Evolutionary conservation across 2,113 vertebrate species (phyloP).

Genomic region (Zapornia atra): DNA sequence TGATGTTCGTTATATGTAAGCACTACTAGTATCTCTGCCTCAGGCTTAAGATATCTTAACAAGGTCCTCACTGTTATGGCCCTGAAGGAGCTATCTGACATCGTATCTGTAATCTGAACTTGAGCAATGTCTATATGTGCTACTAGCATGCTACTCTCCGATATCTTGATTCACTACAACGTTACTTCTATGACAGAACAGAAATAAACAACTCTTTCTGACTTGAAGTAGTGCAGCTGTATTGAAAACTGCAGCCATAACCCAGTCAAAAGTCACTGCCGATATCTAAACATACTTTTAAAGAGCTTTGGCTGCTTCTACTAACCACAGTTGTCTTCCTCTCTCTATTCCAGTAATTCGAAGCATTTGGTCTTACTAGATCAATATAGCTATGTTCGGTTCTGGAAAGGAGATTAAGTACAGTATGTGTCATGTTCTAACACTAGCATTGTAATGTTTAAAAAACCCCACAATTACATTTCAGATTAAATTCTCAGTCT

Average conservation of each 20-base stretch:
- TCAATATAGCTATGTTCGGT: constrained; percentile 62
- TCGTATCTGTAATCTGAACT: background rate
- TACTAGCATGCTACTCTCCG: background rate
- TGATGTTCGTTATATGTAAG: background rate
- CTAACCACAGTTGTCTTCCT: constrained; percentile 63
- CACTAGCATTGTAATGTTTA: background rate
- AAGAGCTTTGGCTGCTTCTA: constrained; percentile 57
- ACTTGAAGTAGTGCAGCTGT: background rate
- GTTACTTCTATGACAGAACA: background rate
- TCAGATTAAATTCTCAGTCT: constrained; percentile 16
- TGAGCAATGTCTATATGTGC: background rate
- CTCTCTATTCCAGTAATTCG: constrained; percentile 50
- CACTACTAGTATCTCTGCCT: background rate
- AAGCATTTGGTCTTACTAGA: constrained; percentile 66
- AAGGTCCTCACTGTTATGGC: background rate
- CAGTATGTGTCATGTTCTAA: constrained; percentile 46
- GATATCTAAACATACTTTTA: constrained; percentile 5
- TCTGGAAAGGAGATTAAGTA: constrained; percentile 68
- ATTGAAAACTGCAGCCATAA: background rate
- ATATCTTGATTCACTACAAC: background rate
- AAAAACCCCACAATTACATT: constrained; percentile 4
- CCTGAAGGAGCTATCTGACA: background rate
- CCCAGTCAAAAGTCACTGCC: constrained; percentile 13
- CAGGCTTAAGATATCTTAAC: background rate
- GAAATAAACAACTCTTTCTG: background rate